phyloP scores from a whole-genome alignment of 2,113 vertebrate genomes.

The Ginglymostoma cirratum region DNA sequence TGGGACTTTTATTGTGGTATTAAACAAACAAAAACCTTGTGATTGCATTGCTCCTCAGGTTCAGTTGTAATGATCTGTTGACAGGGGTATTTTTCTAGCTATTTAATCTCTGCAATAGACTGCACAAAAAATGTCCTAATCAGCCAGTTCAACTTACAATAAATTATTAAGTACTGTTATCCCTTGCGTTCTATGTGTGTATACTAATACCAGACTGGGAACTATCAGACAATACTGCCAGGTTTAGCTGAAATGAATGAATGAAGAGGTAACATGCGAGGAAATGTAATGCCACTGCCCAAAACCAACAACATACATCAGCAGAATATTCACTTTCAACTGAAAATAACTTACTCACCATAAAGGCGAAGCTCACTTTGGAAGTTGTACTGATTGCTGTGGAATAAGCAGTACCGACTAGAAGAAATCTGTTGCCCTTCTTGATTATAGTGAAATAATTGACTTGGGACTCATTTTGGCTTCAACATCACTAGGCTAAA shows the following conservation, averaged over 20 bases:
- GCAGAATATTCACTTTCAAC: background rate
- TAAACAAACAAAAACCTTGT: background rate
- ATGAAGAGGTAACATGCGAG: background rate
- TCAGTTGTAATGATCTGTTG: constrained; percentile 9
- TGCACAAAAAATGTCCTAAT: background rate
- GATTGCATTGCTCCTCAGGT: background rate
- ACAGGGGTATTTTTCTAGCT: background rate
- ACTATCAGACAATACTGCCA: background rate
- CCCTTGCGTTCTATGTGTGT: background rate
- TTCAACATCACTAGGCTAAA: background rate
- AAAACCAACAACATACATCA: background rate
- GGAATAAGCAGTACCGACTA: background rate
- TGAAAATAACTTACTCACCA: background rate
- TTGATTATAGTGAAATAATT: background rate
- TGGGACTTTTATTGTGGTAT: constrained; percentile 1
- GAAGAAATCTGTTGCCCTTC: background rate
- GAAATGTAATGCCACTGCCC: background rate
- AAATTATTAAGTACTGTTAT: constrained; percentile 15
- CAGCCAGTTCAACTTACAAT: constrained; percentile 16
- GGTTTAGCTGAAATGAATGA: background rate
- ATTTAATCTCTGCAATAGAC: constrained; percentile 20
- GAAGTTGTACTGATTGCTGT: background rate
- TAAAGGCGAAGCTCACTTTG: background rate
- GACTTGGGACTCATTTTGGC: background rate
- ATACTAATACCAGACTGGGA: background rate